Conservation (phyloP, 2,113 vertebrate species). For the Eulacestoma nigropectus region DNA sequence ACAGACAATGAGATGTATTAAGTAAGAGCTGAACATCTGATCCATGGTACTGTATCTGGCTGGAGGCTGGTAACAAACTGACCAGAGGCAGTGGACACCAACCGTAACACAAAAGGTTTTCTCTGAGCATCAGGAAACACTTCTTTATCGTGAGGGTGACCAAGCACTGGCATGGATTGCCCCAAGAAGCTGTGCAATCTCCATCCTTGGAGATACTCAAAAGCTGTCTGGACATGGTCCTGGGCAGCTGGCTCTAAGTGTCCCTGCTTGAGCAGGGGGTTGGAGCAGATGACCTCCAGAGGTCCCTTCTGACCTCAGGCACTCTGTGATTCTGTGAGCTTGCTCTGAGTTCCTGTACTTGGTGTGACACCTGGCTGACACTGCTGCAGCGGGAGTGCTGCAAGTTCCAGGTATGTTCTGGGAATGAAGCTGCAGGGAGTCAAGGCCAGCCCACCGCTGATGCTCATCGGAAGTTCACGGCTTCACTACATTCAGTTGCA, state of each 20-base stretch:
- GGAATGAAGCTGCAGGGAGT: background rate
- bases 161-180: no score
- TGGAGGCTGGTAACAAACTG: background rate
- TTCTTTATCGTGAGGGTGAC: background rate
- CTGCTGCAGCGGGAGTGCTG: accelerated
- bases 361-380: background rate
- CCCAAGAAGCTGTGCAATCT: background rate
- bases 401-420: background rate
- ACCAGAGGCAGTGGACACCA: no score
- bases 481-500: background rate
- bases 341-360: background rate
- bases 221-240: background rate
- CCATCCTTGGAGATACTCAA: background rate
- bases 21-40: background rate
- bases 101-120: background rate
- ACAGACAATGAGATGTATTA: background rate
- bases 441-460: background rate
- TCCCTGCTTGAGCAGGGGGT: background rate
- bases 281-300: background rate
- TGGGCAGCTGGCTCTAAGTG: background rate
- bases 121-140: background rate
- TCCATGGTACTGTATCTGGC: background rate
- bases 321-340: background rate
- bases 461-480: background rate
- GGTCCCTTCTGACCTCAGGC: background rate